phyloP scores from a whole-genome alignment of 1,140 invertebrate genomes.

The Lasioglossum baleicum region DNA sequence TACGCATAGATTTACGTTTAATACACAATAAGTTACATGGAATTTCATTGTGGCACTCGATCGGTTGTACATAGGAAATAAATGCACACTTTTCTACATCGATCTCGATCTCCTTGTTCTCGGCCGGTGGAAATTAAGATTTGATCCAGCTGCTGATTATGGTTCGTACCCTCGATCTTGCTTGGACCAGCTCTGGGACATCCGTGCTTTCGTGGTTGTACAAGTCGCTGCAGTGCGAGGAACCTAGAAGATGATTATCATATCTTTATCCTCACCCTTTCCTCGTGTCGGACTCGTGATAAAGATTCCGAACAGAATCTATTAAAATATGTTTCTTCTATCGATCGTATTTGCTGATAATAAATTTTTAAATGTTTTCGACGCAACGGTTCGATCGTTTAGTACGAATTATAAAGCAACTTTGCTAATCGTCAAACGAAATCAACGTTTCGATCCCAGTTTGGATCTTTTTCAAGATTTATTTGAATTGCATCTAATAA shows the following conservation, averaged over 20 bases:
- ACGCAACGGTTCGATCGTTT: too few species aligned
- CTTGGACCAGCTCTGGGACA: conserved; percentile 81
- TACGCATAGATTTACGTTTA: background rate
- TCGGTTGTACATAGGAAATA: conserved; percentile 33
- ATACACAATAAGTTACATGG: background rate
- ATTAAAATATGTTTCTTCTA: too few species aligned
- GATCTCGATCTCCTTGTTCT: background rate
- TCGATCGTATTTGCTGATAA: too few species aligned
- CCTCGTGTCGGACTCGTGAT: too few species aligned
- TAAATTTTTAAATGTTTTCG: too few species aligned
- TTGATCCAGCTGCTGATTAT: conserved; percentile 82
- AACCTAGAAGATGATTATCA: conserved; percentile 74
- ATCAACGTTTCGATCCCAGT: too few species aligned
- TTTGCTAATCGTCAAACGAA: too few species aligned
- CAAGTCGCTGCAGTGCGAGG: conserved; percentile 89
- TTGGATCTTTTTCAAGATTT: too few species aligned
- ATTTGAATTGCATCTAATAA: too few species aligned
- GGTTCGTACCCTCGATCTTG: conserved; percentile 80
- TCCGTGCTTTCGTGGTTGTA: conserved; percentile 80
- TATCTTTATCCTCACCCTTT: too few species aligned
- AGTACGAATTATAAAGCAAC: too few species aligned
- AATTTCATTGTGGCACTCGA: background rate
- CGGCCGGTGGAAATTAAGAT: background rate
- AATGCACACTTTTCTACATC: conserved; percentile 21
- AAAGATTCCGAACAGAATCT: too few species aligned